Evolutionary conservation across 2,113 vertebrate species (phyloP), one percentile per base, ranked within the genome.

Genomic region (Martes martes): DNA sequence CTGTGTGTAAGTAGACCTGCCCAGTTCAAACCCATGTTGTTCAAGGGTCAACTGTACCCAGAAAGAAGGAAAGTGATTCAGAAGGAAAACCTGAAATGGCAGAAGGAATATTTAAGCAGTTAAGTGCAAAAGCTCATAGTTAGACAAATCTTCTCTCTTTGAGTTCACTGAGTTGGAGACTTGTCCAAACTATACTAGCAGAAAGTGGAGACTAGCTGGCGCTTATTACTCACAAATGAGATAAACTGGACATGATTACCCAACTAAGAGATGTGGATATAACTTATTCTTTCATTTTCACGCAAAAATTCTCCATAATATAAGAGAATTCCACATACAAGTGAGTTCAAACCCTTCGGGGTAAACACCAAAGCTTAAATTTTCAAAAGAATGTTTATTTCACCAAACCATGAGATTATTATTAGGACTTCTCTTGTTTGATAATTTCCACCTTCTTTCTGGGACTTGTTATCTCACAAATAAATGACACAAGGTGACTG

Each of bases 261-360:
- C 24, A 63, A 69, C 45, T 55, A 85, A 76, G 71, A 94, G 82
- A 88, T 55, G 36, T 86, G 36, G 59, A 19, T 23, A 76, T 31
- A 57, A 95, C 28, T 91, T 65, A 89, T 21, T 93, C 61, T 63
- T 79, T 88, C 67, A 83, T 97, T 82, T 96, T 87, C 86, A 79
- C 59, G 33, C 71, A 82, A 94, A 92, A 69, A 69, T n/a, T 69
- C 69, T 71, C 47, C 28, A 88, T 9, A 79, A 24, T 18, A 14
- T 82, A 69, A 85, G 52, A 88, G 39, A 92, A 95, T 63, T 86
- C 23, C n/a, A 23, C 11, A 85, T 45, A 47, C 65, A 89, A 92
- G 65, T 84, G 2, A 97, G 79, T 80, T 52, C 14, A 84, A 91
- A 94, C 23, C 93, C 71, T 91, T 76, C 31, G 36, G 26, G 7